Percentiles rank a stretch among this genome's conserved stretches.
These are phyloP conservation scores for Ictalurus furcatus DNA, from an alignment of 2,113 vertebrate species.

Conservation along the genomic window DNA sequence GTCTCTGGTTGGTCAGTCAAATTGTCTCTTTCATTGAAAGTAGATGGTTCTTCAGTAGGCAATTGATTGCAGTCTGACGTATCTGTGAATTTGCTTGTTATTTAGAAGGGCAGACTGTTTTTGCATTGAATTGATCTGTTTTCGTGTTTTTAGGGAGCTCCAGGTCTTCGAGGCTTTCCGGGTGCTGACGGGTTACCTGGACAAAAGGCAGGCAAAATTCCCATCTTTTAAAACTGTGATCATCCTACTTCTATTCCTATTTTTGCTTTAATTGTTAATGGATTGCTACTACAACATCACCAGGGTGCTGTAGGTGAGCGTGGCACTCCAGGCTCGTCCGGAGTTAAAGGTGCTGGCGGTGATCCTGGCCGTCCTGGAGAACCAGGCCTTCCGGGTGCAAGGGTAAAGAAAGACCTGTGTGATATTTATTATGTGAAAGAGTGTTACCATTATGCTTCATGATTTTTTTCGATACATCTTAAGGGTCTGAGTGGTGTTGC, in stretches of 20 bases:
- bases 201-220: constrained; percentile 79
- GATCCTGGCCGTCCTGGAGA: constrained; percentile 93
- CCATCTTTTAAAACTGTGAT: not conserved
- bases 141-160: constrained; percentile 78
- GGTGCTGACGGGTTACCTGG: constrained; percentile 93
- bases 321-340: constrained; percentile 80
- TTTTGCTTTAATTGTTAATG: not conserved
- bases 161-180: constrained; percentile 94
- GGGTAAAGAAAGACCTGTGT: constrained; percentile 75
- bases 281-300: constrained; percentile 16
- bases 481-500: constrained; percentile 92
- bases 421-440: not conserved
- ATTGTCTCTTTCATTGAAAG: not conserved
- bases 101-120: not conserved
- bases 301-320: constrained; percentile 93
- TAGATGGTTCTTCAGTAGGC: not conserved
- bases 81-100: not conserved
- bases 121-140: not conserved
- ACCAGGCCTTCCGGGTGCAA: constrained; percentile 89
- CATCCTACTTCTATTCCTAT: not conserved
- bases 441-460: not conserved
- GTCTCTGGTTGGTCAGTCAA: not conserved
- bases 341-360: constrained; percentile 85
- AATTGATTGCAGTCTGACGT: not conserved
- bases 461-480: constrained; percentile 7